Conservation (phyloP, 1,140 invertebrate species). For the Pseudachorutes palmiensis region DNA sequence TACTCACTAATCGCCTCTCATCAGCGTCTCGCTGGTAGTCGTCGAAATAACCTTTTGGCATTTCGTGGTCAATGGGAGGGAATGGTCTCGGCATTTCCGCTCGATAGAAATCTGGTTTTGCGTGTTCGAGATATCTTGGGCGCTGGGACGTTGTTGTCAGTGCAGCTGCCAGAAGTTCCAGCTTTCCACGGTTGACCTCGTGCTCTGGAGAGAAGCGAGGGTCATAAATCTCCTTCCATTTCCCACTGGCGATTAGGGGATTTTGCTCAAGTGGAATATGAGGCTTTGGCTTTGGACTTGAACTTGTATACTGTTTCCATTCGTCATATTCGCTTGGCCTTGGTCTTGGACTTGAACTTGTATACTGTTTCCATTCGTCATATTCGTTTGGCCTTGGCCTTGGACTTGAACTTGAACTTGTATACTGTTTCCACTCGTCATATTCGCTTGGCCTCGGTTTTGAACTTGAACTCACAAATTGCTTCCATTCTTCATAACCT, state of each 20-base stretch:
- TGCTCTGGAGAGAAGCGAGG: constrained; percentile 36
- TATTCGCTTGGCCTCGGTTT: too few species aligned
- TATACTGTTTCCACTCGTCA: constrained; percentile 9
- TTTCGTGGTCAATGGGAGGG: background rate
- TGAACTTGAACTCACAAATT: too few species aligned
- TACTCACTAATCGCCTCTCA: background rate
- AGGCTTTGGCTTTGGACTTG: constrained; percentile 1
- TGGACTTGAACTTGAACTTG: too few species aligned
- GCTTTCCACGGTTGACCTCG: constrained; percentile 56
- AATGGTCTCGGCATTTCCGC: too few species aligned
- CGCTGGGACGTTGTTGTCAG: constrained; percentile 40
- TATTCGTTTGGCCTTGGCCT: constrained; percentile 4
- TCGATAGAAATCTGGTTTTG: background rate
- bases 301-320: too few species aligned
- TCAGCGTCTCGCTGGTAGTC: background rate
- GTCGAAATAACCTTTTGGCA: background rate
- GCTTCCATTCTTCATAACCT: constrained; percentile 12
- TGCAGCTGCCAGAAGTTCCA: constrained; percentile 41
- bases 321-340: too few species aligned
- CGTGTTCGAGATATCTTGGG: constrained; percentile 8
- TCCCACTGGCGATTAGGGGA: constrained; percentile 14
- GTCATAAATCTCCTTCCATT: constrained; percentile 27
- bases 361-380: constrained; percentile 9
- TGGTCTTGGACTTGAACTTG: too few species aligned
- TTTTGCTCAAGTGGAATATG: background rate